phyloP scores from a whole-genome alignment of 2,113 vertebrate species.

The Acinonyx jubatus region DNA sequence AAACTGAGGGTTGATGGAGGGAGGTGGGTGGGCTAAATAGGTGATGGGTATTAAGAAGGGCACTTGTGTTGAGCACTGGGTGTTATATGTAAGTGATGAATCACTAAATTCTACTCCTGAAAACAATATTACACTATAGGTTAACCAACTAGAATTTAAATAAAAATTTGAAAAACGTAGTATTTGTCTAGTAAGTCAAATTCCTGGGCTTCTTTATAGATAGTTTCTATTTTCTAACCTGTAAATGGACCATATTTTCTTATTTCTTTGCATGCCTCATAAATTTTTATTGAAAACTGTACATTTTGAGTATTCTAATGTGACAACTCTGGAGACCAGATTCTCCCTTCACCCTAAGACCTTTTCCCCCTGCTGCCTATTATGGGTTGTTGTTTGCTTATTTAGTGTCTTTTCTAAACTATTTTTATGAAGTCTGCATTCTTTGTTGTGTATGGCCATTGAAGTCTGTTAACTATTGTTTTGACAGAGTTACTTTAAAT shows the following conservation, averaged over 20 bases:
- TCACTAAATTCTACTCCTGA: no score
- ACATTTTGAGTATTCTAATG: not conserved
- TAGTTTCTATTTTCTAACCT: not conserved
- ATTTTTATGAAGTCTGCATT: not conserved
- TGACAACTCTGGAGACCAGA: not conserved
- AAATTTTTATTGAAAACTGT: not conserved
- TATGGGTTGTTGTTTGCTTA: not conserved
- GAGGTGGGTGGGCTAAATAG: no score
- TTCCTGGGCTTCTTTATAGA: not conserved
- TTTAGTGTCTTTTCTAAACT: conserved; percentile 7
- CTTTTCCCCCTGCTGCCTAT: not conserved
- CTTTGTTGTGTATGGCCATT: not conserved
- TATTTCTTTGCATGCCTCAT: not conserved
- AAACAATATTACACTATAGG: no score
- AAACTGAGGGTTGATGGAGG: no score
- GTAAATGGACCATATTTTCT: not conserved
- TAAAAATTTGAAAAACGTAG: no score
- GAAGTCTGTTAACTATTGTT: not conserved
- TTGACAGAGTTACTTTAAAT: conserved; percentile 27
- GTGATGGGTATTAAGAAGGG: no score
- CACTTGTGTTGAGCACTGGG: no score
- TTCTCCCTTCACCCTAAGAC: not conserved
- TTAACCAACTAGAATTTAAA: no score
- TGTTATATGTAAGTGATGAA: no score
- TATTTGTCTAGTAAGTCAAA: not conserved